Conservation (phyloP, 1,140 invertebrate species). For the Mycetomoellerius zeteki region DNA sequence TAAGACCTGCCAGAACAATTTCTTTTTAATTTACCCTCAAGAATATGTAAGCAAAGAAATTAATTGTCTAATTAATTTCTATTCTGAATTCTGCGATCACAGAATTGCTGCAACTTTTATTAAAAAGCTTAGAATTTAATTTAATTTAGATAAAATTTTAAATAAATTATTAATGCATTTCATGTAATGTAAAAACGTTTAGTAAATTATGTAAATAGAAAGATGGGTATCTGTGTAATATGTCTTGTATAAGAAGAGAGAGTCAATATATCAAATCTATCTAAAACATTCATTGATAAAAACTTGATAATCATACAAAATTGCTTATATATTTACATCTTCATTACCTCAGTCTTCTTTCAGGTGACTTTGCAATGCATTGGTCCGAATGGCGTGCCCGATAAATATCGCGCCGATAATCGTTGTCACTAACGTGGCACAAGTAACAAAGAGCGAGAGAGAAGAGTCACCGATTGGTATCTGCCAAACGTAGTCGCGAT, state of each 20-base stretch:
- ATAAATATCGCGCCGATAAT: conserved; percentile 71
- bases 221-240: neutral
- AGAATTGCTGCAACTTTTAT: neutral
- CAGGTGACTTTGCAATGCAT: neutral
- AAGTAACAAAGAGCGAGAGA: conserved; percentile 64
- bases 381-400: conserved; percentile 67
- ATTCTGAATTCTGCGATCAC: neutral
- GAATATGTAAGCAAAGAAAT: neutral
- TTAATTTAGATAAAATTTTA: conserved; percentile 8
- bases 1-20: neutral
- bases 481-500: conserved; percentile 75
- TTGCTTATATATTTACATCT: neutral
- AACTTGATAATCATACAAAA: neutral
- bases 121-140: neutral
- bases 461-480: conserved; percentile 80
- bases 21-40: neutral
- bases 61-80: conserved; percentile 11
- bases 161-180: neutral
- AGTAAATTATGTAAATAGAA: conserved; percentile 16
- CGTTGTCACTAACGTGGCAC: conserved; percentile 73
- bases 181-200: neutral
- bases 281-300: neutral
- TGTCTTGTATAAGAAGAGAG: neutral
- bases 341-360: conserved; percentile 61
- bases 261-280: neutral